Evolutionary conservation across 2,797 vertebrate species (phyloP), one percentile per base, ranked within the genome.

Genomic region (Danionella dracula): DNA sequence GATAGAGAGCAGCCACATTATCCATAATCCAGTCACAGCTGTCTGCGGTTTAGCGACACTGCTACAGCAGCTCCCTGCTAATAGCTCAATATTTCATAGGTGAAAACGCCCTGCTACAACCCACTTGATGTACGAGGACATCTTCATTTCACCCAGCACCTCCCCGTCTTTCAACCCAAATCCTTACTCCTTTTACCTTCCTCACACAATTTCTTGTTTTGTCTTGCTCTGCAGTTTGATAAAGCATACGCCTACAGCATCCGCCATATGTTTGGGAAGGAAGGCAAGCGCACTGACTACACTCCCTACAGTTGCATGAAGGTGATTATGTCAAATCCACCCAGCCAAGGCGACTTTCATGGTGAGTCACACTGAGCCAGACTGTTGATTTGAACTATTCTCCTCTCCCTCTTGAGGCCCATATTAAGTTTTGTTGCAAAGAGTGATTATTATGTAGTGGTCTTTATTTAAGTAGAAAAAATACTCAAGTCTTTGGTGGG

Each of bases 221-320:
- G 37, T 65, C n/a, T 77, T n/a, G n/a, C 15, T 58, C 59, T 78
- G 70, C 68, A 99, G 96, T 99, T 99, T 91, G 96, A 99, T 83
- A 99, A 97, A 91, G 90, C 90, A 41, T 99, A 99, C 71, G 90
- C 95, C 77, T 99, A 99, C 81, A 89, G 90, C 81, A 89, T 99
- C 80, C 95, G 96, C 45, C 97, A 99, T 85, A 97, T 31, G 86
- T 99, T 92, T 67, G 97, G 97, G 66, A 99, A 94, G 78, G 97
- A 99, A 89, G 97, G 97, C 80, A 97, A 87, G 82, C 92, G 96
- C 69, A 87, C 93, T 11, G 96, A 99, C 86, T 99, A 99, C 80
- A 99, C 96, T 12, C 97, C 96, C 61, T 99, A 90, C 87, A 97
- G 97, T 81, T 99, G 97, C 86, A 90, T 98, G 93, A 99, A 98